Percentiles rank a stretch among this genome's conserved stretches.
phyloP scores from a whole-genome alignment of 2,797 vertebrate genomes.

The Hemibagrus guttatus region DNA sequence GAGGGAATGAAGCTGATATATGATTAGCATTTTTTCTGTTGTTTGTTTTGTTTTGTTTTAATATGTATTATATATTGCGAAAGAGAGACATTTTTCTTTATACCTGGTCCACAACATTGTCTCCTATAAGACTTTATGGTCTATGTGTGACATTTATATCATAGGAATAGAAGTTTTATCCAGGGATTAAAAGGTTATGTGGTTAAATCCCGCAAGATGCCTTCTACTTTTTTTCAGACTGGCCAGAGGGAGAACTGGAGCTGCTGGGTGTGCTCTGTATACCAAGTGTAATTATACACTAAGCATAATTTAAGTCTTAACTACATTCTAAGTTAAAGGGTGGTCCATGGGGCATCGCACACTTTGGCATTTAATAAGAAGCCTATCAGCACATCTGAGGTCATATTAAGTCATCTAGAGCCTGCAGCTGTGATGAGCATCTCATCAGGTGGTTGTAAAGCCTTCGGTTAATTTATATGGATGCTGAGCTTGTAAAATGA shows the following conservation, averaged over 20 bases:
- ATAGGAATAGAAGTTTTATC: no score
- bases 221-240: background rate
- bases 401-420: conserved; percentile 57
- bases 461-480: conserved; percentile 71
- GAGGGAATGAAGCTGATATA: conserved; percentile 39
- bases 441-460: conserved; percentile 65
- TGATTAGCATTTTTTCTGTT: background rate
- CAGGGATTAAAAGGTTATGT: background rate
- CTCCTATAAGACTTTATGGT: background rate
- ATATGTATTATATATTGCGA: background rate
- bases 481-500: conserved; percentile 69
- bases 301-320: conserved; percentile 10
- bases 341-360: background rate
- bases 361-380: background rate
- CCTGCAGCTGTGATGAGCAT: conserved; percentile 62
- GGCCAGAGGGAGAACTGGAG: background rate
- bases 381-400: conserved; percentile 8
- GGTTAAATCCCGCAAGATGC: background rate
- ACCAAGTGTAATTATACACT: background rate
- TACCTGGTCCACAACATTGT: background rate
- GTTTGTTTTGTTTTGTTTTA: no score
- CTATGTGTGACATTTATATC: background rate
- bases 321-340: conserved; percentile 20
- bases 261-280: background rate
- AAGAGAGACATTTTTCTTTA: background rate